Percentiles rank a stretch among this genome's conserved stretches.
Conservation (phyloP, 1,140 invertebrate species). For the Drosophila prosaltans region DNA sequence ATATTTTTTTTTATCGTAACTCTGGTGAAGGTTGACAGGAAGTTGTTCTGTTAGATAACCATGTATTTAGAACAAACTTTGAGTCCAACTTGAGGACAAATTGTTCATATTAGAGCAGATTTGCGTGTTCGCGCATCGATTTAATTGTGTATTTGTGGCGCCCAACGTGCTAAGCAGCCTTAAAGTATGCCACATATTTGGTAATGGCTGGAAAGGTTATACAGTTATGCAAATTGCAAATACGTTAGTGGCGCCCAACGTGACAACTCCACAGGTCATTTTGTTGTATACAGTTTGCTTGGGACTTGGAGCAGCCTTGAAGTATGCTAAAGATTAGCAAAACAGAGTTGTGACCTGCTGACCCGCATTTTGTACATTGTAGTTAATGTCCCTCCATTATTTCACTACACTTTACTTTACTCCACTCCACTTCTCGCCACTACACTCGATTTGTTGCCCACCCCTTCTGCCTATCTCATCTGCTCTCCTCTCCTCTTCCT, state of each 20-base stretch:
- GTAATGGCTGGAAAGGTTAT: not conserved
- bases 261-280: not conserved
- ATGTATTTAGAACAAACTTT: constrained; percentile 13
- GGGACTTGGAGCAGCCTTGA: constrained; percentile 28
- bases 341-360: constrained; percentile 56
- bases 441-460: too few relatives aligned
- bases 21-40: constrained; percentile 18
- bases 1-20: constrained; percentile 5
- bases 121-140: constrained; percentile 4
- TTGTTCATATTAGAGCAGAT: not conserved
- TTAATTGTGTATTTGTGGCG: not conserved
- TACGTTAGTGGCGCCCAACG: not conserved
- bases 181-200: too few relatives aligned
- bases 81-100: constrained; percentile 4
- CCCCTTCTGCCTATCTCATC: constrained; percentile 8
- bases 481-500: not conserved
- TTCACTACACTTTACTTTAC: constrained; percentile 32
- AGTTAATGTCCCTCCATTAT: constrained; percentile 36
- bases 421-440: too few relatives aligned
- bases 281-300: not conserved
- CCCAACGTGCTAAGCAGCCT: too few relatives aligned
- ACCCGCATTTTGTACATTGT: constrained; percentile 49
- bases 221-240: too few relatives aligned
- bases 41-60: constrained; percentile 17
- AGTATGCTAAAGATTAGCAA: constrained; percentile 25